These are phyloP conservation scores for Callipepla californica DNA, from an alignment of 2,113 vertebrate genomes.

Conservation along the genomic window DNA sequence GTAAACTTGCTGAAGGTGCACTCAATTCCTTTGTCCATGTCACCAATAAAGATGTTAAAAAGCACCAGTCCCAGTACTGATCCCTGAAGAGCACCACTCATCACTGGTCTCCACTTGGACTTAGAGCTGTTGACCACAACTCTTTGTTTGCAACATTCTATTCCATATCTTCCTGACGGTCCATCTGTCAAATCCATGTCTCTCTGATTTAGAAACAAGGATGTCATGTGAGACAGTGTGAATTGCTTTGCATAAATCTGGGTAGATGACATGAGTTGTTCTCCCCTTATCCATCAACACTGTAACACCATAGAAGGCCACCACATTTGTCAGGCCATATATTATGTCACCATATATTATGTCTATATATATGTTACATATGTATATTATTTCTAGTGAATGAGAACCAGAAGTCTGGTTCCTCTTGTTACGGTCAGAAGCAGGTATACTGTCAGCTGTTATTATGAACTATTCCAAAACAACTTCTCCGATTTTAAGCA, in stretches of 20 bases:
- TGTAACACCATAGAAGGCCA: neutral
- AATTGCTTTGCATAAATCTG: neutral
- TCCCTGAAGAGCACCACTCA: neutral
- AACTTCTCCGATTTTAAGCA: neutral
- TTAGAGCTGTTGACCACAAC: neutral
- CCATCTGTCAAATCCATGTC: neutral
- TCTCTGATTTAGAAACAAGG: neutral
- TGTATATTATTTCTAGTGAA: neutral
- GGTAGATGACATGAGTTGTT: neutral
- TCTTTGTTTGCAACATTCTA: neutral
- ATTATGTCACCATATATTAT: no score
- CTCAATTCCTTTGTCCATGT: neutral
- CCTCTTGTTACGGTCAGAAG: neutral
- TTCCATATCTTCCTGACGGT: neutral
- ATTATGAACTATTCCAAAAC: neutral
- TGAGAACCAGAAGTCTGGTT: neutral
- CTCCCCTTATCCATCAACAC: no score
- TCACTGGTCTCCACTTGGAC: neutral
- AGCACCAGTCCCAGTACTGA: neutral
- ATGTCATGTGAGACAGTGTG: neutral
- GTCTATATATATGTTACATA: neutral
- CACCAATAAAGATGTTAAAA: neutral
- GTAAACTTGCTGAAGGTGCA: neutral
- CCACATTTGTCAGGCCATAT: neutral
- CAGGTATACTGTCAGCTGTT: neutral